Conservation (phyloP, 2,113 vertebrate species). For the Acrocephalus kingi region DNA sequence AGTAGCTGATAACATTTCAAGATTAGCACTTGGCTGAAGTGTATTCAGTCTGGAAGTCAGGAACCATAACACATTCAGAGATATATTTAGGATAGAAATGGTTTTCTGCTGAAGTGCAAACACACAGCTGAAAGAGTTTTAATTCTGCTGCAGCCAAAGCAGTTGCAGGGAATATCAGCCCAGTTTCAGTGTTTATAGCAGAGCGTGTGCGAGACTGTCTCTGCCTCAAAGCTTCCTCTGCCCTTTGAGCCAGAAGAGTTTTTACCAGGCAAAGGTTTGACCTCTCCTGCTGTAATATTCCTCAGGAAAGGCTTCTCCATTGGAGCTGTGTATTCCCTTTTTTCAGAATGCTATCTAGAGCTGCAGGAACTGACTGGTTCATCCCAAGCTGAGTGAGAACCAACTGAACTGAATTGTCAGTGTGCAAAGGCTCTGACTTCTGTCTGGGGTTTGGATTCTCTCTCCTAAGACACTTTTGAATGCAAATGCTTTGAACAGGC, state of each 20-base stretch:
- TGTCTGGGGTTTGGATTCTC: neutral
- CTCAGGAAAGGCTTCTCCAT: neutral
- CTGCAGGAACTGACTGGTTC: neutral
- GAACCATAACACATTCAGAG: neutral
- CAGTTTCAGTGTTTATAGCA: neutral
- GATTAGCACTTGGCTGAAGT: neutral
- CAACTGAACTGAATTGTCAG: rapidly evolving
- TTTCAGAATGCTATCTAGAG: neutral
- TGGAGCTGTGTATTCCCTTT: neutral
- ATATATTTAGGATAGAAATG: neutral
- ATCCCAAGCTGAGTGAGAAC: neutral
- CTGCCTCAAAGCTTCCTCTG: neutral
- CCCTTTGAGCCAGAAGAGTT: neutral
- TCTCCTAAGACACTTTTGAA: neutral
- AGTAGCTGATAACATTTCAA: neutral
- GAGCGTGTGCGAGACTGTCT: neutral
- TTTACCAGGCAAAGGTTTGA: neutral
- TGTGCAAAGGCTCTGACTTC: neutral
- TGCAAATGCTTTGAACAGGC: neutral
- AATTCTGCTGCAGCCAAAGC: neutral
- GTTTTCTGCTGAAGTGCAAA: neutral
- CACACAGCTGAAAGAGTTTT: neutral
- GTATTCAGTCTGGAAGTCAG: neutral
- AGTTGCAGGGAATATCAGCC: neutral
- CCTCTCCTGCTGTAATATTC: neutral